Evolutionary conservation across 2,888 invertebrate genomes (phyloP).

Genomic region (Xanthia togata): DNA sequence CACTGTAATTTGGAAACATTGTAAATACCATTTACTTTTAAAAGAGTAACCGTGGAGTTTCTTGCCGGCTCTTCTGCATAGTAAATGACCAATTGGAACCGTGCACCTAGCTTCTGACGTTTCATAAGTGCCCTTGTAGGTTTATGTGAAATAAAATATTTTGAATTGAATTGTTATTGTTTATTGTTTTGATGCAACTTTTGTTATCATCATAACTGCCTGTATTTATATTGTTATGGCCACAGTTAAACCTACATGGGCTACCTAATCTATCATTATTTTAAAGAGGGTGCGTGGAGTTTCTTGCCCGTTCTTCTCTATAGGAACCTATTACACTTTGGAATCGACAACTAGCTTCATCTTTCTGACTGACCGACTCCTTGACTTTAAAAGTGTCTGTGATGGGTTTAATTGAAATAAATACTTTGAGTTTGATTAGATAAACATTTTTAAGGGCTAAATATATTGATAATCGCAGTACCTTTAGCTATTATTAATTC

Average conservation of each 20-base stretch:
- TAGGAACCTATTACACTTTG: background rate
- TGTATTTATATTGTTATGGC: background rate
- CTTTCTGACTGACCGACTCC: background rate
- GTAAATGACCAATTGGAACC: too few species aligned
- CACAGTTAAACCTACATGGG: background rate
- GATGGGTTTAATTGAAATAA: too few species aligned
- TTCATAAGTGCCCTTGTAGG: too few species aligned
- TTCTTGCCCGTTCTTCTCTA: background rate
- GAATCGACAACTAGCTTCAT: background rate
- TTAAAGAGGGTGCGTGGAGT: background rate
- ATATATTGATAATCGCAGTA: too few species aligned
- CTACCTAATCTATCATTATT: background rate
- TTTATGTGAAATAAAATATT: too few species aligned
- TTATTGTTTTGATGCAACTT: slow-evolving; percentile 16
- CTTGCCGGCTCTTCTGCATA: too few species aligned
- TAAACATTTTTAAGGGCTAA: background rate
- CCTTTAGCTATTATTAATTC: background rate
- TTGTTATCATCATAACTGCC: background rate
- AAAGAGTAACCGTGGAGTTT: too few species aligned
- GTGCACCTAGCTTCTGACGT: too few species aligned
- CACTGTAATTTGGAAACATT: too few species aligned
- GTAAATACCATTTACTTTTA: too few species aligned
- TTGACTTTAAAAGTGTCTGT: background rate
- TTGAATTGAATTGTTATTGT: slow-evolving; percentile 54
- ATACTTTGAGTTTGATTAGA: background rate